These are phyloP conservation scores for Cynocephalus volans DNA, from an alignment of 2,113 vertebrate species.

Conservation along the genomic window DNA sequence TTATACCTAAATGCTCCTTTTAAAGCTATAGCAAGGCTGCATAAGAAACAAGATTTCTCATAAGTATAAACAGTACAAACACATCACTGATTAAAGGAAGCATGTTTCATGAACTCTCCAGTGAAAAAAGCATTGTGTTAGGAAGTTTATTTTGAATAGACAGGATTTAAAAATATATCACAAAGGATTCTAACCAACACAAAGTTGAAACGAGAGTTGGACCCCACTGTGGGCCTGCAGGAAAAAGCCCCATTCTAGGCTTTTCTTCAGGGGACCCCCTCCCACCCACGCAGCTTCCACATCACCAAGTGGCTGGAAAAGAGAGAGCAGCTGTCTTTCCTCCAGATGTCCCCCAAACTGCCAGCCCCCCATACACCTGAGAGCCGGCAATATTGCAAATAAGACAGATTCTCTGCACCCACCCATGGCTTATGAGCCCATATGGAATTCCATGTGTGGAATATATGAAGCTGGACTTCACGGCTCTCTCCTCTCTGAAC, in stretches of 20 bases:
- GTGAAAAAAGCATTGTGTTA: background rate
- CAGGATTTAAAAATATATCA: background rate
- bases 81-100: background rate
- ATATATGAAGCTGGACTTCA: rapidly evolving
- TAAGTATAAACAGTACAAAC: background rate
- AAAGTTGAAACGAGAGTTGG: background rate
- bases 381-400: background rate
- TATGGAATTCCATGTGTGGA: background rate
- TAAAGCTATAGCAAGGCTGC: background rate
- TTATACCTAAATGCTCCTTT: background rate
- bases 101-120: background rate
- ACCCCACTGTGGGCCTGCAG: background rate
- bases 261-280: background rate
- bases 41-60: background rate
- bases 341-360: background rate
- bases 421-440: rapidly evolving
- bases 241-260: background rate
- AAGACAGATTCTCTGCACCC: no score
- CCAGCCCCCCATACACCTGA: background rate
- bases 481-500: no score
- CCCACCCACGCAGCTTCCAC: background rate
- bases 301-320: background rate
- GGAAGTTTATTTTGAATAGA: background rate
- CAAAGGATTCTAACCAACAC: background rate
- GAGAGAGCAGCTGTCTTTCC: background rate